phyloP scores from a whole-genome alignment of 2,113 vertebrate genomes.

The Callaeas wilsoni region DNA sequence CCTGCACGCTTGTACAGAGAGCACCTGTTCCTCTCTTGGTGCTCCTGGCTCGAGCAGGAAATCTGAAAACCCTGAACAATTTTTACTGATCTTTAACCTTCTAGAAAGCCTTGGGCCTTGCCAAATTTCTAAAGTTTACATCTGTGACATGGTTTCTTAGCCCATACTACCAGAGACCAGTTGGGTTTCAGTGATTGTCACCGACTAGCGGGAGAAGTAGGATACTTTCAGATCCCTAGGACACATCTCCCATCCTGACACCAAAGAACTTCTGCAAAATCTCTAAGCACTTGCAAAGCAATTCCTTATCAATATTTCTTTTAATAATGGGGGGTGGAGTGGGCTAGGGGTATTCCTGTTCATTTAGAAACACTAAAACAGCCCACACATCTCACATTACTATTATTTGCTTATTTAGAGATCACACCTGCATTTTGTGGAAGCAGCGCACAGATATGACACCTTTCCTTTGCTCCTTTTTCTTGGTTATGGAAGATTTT shows the following conservation, averaged over 20 bases:
- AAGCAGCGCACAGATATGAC: accelerated
- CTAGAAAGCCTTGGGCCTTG: background rate
- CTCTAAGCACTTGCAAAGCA: background rate
- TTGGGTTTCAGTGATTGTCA: background rate
- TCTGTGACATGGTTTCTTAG: background rate
- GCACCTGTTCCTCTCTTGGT: background rate
- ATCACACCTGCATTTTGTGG: background rate
- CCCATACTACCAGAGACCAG: background rate
- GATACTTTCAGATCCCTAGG: background rate
- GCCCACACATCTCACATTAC: background rate
- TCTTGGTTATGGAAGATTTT: background rate
- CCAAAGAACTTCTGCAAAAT: background rate
- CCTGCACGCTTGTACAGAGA: background rate
- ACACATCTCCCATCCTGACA: background rate
- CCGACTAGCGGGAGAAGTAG: background rate
- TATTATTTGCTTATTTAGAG: background rate
- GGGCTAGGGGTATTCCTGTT: background rate
- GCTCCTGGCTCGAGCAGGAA: background rate
- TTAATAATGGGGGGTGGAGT: background rate
- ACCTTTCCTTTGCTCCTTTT: background rate
- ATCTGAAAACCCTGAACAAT: background rate
- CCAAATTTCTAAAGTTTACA: background rate
- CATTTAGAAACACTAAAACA: background rate
- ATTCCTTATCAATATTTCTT: background rate
- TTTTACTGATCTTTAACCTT: background rate